Evolutionary conservation across 2,113 vertebrate species (phyloP).

Genomic region (Nothocercus nigrocapillus): DNA sequence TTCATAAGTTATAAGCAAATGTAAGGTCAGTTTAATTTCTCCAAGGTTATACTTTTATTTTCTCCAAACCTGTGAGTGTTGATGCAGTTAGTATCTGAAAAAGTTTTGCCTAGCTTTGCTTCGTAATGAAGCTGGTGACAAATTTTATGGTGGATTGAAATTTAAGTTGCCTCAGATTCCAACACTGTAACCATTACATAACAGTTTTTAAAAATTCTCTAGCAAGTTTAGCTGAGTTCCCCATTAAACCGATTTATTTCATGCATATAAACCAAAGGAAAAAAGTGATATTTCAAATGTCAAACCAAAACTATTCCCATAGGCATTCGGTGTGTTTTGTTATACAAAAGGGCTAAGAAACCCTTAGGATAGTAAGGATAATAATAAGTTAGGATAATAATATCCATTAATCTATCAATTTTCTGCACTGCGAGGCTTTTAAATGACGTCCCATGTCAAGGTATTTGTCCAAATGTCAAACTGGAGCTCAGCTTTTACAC

Average conservation of each 20-base stretch:
- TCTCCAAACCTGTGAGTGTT: background rate
- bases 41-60: background rate
- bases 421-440: background rate
- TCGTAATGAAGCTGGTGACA: background rate
- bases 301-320: background rate
- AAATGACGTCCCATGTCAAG: background rate
- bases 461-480: background rate
- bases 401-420: background rate
- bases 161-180: background rate
- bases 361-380: background rate
- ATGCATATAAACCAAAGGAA: background rate
- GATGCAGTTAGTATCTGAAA: background rate
- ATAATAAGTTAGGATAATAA: background rate
- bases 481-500: background rate
- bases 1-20: background rate
- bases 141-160: background rate
- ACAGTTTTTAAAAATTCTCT: background rate
- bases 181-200: background rate
- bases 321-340: background rate
- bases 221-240: background rate
- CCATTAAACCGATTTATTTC: background rate
- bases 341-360: background rate
- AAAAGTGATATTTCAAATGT: background rate
- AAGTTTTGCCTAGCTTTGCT: background rate
- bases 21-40: background rate